Evolutionary conservation across 2,797 vertebrate genomes (phyloP), one percentile per base, ranked within the genome.

Genomic region (Ctenochaetus hawaiiensis): DNA sequence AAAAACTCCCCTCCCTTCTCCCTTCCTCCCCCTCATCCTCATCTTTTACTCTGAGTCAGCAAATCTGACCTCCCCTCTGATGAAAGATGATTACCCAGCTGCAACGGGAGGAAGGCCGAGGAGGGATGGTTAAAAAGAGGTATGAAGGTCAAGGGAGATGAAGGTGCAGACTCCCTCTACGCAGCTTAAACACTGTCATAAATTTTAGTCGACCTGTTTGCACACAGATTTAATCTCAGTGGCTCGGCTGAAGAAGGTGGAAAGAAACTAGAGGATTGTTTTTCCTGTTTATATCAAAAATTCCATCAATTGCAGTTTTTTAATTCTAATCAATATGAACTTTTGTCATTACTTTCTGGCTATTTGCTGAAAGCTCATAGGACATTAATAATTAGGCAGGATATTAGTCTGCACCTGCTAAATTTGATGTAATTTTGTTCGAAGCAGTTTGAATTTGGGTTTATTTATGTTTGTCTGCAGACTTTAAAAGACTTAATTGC

Each of bases 1-100:
- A 92, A 91, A 93, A 82, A 37, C 51, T 77, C n/a, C 79, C 61
- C 64, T 76, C 39, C 49, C 14, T 7, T 23, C 78, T 20, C 4
- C 16, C 56, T 13, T 49, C 65, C 80, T 57, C 57, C 63, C 74
- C 9, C 49, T 57, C 56, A 48, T 59, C 58, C 41, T 67, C 74
- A 59, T 67, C 79, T 22, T 75, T 78, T 76, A 53, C 62, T 58
- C 80, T 86, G 89, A 91, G 86, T 92, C 90, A 93, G 88, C 91
- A 91, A 68, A 77, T 71, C 47, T 86, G 80, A 77, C 73, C 73
- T 20, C 47, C 60, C 20, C 18, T 58, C 78, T 39, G 9, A 75
- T 70, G 68, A 67, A 87, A 84, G 85, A 86, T 89, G 78, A 89
- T 82, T 78, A 83, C 75, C 83, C 65, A 39, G 48, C 81, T 81